A percentile compares a stretch with the other conserved stretches of the same genome.
These are phyloP conservation scores for Drusus annulatus DNA, from an alignment of 1,140 invertebrate species.

Conservation along the genomic window DNA sequence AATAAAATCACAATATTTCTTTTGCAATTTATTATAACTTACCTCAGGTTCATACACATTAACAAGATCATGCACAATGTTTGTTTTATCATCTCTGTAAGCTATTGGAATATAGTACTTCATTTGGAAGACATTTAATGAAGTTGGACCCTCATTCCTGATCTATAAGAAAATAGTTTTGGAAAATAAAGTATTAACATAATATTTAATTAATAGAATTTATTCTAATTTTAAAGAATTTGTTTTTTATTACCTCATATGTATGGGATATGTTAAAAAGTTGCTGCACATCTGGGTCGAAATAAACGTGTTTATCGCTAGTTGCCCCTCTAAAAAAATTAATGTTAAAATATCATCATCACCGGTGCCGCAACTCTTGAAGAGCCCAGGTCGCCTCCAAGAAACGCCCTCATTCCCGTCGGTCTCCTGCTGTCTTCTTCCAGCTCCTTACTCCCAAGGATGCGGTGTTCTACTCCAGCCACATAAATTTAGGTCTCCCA, in stretches of 20 bases:
- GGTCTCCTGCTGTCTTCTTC: too few species aligned
- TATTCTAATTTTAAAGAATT: too few species aligned
- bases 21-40: background rate
- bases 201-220: background rate
- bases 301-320: conserved; percentile 6
- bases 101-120: conserved; percentile 39
- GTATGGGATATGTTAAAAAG: conserved; percentile 31
- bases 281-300: conserved; percentile 5
- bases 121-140: conserved; percentile 30
- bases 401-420: too few species aligned
- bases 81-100: background rate
- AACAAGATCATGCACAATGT: conserved; percentile 13
- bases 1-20: too few species aligned
- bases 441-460: too few species aligned
- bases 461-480: too few species aligned
- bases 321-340: conserved; percentile 31
- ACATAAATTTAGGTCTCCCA: too few species aligned
- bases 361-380: too few species aligned
- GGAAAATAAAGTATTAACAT: background rate
- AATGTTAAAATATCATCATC: too few species aligned
- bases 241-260: conserved; percentile 40
- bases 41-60: conserved; percentile 38
- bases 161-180: too few species aligned
- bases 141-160: conserved; percentile 42
- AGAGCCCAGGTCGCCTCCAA: too few species aligned